Base-by-base conservation (phyloP, 2,113 vertebrate species). In the Pogona vitticeps region DNA sequence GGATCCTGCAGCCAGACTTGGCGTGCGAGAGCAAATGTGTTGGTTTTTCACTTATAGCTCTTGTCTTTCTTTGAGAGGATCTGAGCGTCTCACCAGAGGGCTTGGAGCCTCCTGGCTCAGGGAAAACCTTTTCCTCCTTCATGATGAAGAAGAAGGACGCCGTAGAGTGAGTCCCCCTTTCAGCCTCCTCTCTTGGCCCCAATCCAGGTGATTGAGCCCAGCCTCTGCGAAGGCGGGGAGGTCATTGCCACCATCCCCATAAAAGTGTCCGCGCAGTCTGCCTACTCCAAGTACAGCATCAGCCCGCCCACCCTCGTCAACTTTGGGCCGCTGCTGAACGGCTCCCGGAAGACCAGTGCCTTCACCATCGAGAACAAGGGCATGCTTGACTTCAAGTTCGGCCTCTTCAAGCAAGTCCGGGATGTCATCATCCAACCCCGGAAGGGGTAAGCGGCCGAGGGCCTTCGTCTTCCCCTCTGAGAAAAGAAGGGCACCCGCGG, bases 131-230 rank as follows among this genome's bases (percentile, higher is more conserved):
- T 86, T 31, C 1, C 20, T 9, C 46, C 10, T 5, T 10, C 46
- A 52, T 6, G 5, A 52, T 10, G 5, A 52, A 52, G 46, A 10
- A 52, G 46, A 52, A 14, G 18, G 21, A 56, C 9, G 36, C 26
- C 42, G 9, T 0, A 15, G 31, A 40, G 0, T 89, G 75, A 31
- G 77, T 9, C 0, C 82, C 80, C 72, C 79, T 86, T 17, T 6
- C 23, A 13, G 8, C 31, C 79, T 36, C 56, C 83, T 18, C 59
- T 59, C 72, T 75, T 46, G 77, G 82, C n/a, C 23, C 78, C n/a
- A 75, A 31, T 88, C n/a, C 86, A 99, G 98, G 95, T 99, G 71
- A 97, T 96, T 88, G 98, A 99, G 78, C 97, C 98, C 65, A 96
- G 3, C 65, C 2, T 94, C 5, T 18, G 88, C 6, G 91, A 96